phyloP scores from a whole-genome alignment of 2,888 invertebrate species.

The Acleris holmiana region DNA sequence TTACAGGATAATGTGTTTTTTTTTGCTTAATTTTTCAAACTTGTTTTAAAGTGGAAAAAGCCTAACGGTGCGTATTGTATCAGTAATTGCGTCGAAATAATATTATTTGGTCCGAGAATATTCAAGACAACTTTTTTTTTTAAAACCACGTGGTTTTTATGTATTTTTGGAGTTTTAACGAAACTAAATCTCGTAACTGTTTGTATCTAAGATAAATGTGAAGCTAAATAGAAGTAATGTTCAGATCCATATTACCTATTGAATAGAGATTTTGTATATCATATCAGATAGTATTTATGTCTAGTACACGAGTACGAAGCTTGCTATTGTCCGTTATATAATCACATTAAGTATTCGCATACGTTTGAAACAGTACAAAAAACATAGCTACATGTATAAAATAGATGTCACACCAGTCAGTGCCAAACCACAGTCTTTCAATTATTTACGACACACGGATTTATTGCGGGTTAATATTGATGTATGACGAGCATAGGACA shows the following conservation, averaged over 20 bases:
- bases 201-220: conserved; percentile 65
- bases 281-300: conserved; percentile 52
- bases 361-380: conserved; percentile 66
- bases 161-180: conserved; percentile 40
- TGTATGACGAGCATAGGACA: conserved; percentile 51
- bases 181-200: conserved; percentile 55
- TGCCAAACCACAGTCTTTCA: conserved; percentile 70
- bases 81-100: too few relatives aligned
- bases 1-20: too few relatives aligned
- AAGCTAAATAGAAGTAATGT: conserved; percentile 61
- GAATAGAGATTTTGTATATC: conserved; percentile 50
- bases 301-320: conserved; percentile 43
- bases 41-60: too few relatives aligned
- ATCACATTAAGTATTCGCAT: conserved; percentile 44
- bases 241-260: conserved; percentile 49
- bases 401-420: conserved; percentile 59
- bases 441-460: conserved; percentile 44
- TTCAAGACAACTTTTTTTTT: too few relatives aligned
- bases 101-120: too few relatives aligned
- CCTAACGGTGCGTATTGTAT: too few relatives aligned
- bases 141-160: too few relatives aligned
- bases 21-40: too few relatives aligned
- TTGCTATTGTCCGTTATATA: conserved; percentile 67
- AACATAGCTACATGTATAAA: conserved; percentile 45
- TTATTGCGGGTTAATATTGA: conserved; percentile 49